Conservation (phyloP, 2,888 invertebrate genomes). For the Pycnomerus fuliginosus region DNA sequence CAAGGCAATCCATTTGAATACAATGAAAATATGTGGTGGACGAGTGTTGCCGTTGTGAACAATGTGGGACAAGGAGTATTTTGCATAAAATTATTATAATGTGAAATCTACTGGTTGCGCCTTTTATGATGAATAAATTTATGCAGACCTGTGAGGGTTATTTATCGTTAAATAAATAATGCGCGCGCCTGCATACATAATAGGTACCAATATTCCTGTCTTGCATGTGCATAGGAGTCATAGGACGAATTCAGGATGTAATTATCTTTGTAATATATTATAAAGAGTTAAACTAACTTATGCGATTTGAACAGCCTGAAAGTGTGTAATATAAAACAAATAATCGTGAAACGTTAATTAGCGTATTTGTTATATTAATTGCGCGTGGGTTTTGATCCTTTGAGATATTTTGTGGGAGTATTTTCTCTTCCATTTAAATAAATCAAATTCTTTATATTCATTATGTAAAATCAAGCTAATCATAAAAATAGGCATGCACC, state of each 20-base stretch:
- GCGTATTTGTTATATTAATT: slow-evolving; percentile 16
- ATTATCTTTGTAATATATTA: slow-evolving; percentile 19
- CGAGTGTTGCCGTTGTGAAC: neutral
- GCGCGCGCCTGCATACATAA: slow-evolving; percentile 11
- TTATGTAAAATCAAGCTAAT: too few species aligned
- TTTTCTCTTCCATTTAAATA: too few species aligned
- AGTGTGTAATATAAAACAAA: too few species aligned
- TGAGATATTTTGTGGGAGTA: slow-evolving; percentile 17
- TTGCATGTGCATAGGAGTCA: too few species aligned
- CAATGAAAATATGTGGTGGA: slow-evolving; percentile 2
- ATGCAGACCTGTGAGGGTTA: slow-evolving; percentile 2
- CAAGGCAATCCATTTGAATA: too few species aligned
- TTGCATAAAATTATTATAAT: too few species aligned
- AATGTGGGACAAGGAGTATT: too few species aligned
- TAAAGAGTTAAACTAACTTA: slow-evolving; percentile 13
- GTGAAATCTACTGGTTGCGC: too few species aligned
- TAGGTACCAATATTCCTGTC: slow-evolving; percentile 17
- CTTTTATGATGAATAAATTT: slow-evolving; percentile 14
- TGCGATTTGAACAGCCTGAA: slow-evolving; percentile 5
- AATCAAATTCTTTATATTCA: slow-evolving; percentile 15
- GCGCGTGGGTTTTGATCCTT: slow-evolving; percentile 16
- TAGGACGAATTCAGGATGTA: slow-evolving; percentile 16
- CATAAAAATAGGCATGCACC: too few species aligned
- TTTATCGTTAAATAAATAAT: slow-evolving; percentile 8
- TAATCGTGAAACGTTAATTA: slow-evolving; percentile 16